These are phyloP conservation scores for Geopemphigus sp. DNA, from an alignment of 1,140 invertebrate species.

Conservation along the genomic window DNA sequence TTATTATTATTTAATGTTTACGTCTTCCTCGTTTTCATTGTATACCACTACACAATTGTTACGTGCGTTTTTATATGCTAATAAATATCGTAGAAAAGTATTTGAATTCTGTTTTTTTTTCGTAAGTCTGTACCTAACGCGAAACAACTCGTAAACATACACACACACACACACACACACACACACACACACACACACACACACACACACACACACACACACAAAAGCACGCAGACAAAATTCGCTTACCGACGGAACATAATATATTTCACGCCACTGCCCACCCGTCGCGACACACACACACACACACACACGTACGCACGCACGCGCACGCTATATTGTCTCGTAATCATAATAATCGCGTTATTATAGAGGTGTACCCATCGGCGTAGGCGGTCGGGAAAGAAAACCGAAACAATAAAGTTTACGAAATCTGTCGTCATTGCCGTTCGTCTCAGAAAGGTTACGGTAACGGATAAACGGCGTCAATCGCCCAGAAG, in stretches of 20 bases:
- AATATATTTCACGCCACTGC: not conserved
- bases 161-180: not conserved
- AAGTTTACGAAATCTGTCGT: slow-evolving; percentile 39
- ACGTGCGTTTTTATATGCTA: not conserved
- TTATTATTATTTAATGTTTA: slow-evolving; percentile 22
- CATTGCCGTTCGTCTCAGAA: slow-evolving; percentile 27
- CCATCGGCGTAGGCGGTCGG: slow-evolving; percentile 22
- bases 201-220: not conserved
- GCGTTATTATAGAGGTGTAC: not conserved
- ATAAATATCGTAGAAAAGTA: slow-evolving; percentile 24
- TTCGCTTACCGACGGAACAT: too few relatives aligned
- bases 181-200: not conserved
- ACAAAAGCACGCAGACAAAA: not conserved
- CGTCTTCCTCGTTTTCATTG: not conserved
- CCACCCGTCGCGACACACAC: slow-evolving; percentile 7
- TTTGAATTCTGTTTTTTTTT: not conserved
- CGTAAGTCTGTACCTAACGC: not conserved
- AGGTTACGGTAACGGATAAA: slow-evolving; percentile 6
- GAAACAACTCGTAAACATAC: not conserved
- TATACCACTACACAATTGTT: not conserved
- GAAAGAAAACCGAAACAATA: slow-evolving; percentile 35
- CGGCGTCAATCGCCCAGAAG: not conserved
- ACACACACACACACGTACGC: not conserved
- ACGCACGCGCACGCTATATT: not conserved
- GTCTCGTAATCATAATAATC: not conserved